Percentiles rank a stretch among this genome's conserved stretches.
These are phyloP conservation scores for Stenchaetothrips biformis DNA, from an alignment of 2,888 invertebrate genomes.

Conservation along the genomic window DNA sequence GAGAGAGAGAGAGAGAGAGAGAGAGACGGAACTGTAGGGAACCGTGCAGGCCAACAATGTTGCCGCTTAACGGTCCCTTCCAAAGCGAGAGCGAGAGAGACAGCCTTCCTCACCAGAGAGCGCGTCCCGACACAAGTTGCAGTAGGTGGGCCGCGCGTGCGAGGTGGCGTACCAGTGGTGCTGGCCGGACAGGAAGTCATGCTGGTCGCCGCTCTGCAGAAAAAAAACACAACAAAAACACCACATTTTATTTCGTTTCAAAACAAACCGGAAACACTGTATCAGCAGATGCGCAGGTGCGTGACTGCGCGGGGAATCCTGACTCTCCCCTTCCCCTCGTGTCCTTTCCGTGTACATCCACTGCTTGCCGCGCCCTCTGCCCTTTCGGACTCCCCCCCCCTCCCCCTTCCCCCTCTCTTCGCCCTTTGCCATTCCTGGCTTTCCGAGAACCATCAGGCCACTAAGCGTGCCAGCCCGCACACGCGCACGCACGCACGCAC, in stretches of 20 bases:
- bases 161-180: conserved; percentile 87
- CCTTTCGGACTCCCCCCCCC: neutral
- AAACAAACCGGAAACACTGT: neutral
- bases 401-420: neutral
- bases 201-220: conserved; percentile 49
- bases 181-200: conserved; percentile 63
- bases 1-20: neutral
- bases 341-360: neutral
- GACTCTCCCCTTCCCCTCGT: neutral
- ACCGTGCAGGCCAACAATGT: too few species aligned
- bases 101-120: conserved; percentile 54
- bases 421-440: too few species aligned
- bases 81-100: too few species aligned
- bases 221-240: conserved; percentile 31
- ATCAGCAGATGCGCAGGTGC: too few species aligned
- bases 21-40: too few species aligned
- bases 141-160: conserved; percentile 92
- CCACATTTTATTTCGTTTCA: conserved; percentile 8
- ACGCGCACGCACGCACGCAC: too few species aligned
- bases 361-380: neutral
- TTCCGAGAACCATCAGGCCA: too few species aligned
- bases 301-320: neutral
- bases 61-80: too few species aligned
- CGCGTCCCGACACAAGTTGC: conserved; percentile 93
- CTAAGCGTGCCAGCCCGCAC: too few species aligned